These are phyloP conservation scores for Drosophila pachea DNA, from an alignment of 1,140 invertebrate genomes.

Conservation along the genomic window DNA sequence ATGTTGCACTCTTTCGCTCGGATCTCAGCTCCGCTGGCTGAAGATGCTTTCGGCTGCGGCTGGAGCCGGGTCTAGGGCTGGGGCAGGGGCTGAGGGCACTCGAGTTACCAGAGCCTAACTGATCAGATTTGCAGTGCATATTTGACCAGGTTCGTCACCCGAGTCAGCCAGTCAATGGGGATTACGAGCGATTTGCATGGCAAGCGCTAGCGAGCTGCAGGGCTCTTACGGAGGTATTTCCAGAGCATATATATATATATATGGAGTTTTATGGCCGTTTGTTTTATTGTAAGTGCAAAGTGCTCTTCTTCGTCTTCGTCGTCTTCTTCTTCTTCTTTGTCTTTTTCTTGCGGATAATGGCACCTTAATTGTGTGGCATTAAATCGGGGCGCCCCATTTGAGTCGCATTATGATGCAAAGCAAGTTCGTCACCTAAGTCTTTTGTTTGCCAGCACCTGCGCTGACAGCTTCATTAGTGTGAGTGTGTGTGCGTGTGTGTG, in stretches of 20 bases:
- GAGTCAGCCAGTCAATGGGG: slow-evolving; percentile 13
- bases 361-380: background rate
- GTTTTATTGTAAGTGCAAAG: too few relatives aligned
- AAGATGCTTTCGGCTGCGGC: slow-evolving; percentile 23
- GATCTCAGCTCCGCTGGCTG: slow-evolving; percentile 9
- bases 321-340: too few relatives aligned
- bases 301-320: too few relatives aligned
- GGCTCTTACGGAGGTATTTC: too few relatives aligned
- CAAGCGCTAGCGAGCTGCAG: too few relatives aligned
- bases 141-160: slow-evolving; percentile 38
- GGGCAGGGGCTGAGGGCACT: slow-evolving; percentile 1
- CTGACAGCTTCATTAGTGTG: slow-evolving; percentile 65
- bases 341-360: too few relatives aligned
- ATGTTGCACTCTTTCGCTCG: slow-evolving; percentile 62
- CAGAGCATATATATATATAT: too few relatives aligned
- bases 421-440: slow-evolving; percentile 70
- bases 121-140: slow-evolving; percentile 31
- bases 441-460: slow-evolving; percentile 61
- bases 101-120: slow-evolving; percentile 33
- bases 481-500: slow-evolving; percentile 25
- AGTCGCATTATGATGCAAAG: slow-evolving; percentile 25
- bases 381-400: slow-evolving; percentile 22
- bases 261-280: too few relatives aligned
- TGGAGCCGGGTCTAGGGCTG: background rate
- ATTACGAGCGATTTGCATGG: background rate